Conservation (phyloP, 2,888 invertebrate species). For the Pyrrhosoma nymphula region DNA sequence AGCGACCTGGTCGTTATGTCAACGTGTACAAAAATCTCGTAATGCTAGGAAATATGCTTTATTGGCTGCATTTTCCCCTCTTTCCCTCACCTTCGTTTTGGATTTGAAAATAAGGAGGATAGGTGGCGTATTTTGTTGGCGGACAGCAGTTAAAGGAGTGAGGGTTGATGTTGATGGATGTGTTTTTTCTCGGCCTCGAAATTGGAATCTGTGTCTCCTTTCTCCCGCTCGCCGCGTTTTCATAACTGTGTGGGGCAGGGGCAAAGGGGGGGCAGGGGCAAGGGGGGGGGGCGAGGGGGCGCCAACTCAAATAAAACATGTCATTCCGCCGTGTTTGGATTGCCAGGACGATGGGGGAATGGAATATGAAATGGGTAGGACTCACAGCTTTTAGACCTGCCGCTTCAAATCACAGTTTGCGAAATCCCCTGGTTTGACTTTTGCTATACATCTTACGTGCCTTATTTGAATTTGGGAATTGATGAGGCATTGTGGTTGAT, state of each 20-base stretch:
- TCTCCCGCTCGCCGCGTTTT: background rate
- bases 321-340: slow-evolving; percentile 3
- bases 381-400: no score
- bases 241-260: background rate
- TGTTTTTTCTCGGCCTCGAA: background rate
- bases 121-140: background rate
- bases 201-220: background rate
- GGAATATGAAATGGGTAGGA: no score
- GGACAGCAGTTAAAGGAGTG: background rate
- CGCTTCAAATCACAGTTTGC: no score
- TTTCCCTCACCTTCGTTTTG: background rate
- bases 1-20: background rate
- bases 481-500: no score
- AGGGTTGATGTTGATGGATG: background rate
- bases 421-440: no score
- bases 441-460: no score
- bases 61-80: background rate
- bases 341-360: background rate
- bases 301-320: background rate
- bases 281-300: no score
- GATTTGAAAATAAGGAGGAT: no score
- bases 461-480: no score
- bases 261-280: no score
- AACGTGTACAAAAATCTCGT: background rate
- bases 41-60: background rate